A percentile compares a stretch with the other conserved stretches of the same genome.
These are phyloP conservation scores for Siderastrea radians DNA, from an alignment of 92 coral and sea anemone species.

Conservation along the genomic window DNA sequence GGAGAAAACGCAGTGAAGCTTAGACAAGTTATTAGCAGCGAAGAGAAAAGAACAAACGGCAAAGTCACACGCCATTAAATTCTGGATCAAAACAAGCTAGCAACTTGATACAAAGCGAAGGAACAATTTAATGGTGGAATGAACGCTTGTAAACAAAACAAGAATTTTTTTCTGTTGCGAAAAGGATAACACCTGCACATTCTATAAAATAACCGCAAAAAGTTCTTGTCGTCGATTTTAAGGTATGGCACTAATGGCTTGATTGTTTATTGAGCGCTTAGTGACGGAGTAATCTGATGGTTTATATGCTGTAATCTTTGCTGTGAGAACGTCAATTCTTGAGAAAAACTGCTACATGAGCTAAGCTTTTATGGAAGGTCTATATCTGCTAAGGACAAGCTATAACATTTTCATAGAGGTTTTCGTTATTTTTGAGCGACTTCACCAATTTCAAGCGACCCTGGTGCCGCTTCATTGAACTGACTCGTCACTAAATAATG, in stretches of 20 bases:
- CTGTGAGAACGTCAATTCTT: not conserved
- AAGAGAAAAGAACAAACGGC: not conserved
- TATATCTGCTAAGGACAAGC: not conserved
- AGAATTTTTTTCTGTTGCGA: not conserved
- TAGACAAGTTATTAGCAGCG: not conserved
- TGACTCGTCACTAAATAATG: too few species aligned
- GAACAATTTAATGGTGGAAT: not conserved
- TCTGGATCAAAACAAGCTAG: not conserved
- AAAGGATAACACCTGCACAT: not conserved
- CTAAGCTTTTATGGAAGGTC: not conserved
- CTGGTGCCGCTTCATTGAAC: too few species aligned
- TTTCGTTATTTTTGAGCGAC: not conserved
- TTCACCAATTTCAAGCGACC: not conserved
- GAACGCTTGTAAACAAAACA: not conserved
- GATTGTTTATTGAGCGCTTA: not conserved
- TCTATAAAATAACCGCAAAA: not conserved
- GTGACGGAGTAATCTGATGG: constrained; percentile 1
- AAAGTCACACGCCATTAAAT: constrained; percentile 1
- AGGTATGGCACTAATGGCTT: not conserved
- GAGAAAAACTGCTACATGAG: not conserved
- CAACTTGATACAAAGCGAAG: not conserved
- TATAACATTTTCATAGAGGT: not conserved
- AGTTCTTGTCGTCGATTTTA: not conserved
- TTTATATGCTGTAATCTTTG: not conserved
- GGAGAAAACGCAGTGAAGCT: constrained; percentile 21